phyloP scores from a whole-genome alignment of 1,140 invertebrate genomes.

The Leptinotarsa lineolata region DNA sequence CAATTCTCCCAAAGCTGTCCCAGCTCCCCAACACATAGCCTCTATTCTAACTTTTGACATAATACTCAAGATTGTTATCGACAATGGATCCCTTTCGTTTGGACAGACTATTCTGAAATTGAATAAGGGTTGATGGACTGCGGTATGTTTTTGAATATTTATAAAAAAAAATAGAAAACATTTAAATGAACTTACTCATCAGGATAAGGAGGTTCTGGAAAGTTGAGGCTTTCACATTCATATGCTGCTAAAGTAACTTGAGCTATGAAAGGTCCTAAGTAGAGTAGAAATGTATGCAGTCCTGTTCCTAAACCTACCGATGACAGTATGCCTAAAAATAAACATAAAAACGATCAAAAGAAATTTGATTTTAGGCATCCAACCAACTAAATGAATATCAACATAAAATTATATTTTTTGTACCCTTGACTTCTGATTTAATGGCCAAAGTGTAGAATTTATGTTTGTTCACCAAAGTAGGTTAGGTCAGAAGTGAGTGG shows the following conservation, averaged over 20 bases:
- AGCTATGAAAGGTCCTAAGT: conserved; percentile 90
- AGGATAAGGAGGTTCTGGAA: conserved; percentile 90
- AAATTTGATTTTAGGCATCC: not conserved
- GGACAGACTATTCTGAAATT: conserved; percentile 77
- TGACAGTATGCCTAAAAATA: conserved; percentile 79
- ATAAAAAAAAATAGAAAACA: not conserved
- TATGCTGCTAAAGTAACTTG: conserved; percentile 97
- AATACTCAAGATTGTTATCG: conserved; percentile 80
- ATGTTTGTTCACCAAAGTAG: too few relatives aligned
- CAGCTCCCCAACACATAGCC: conserved; percentile 97
- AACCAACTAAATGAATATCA: not conserved
- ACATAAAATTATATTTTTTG: too few relatives aligned
- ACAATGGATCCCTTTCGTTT: conserved; percentile 59
- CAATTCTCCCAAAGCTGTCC: conserved; percentile 95
- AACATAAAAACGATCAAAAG: conserved; percentile 14
- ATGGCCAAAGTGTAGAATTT: too few relatives aligned
- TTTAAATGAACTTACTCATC: conserved; percentile 68
- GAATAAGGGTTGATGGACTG: not conserved
- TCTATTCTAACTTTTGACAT: conserved; percentile 97
- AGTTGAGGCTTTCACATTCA: conserved; percentile 92
- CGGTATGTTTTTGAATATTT: too few relatives aligned
- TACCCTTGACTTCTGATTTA: too few relatives aligned
- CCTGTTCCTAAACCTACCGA: conserved; percentile 98
- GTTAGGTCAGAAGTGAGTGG: too few relatives aligned
- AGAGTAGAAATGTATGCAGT: conserved; percentile 96